Conservation (phyloP, 2,113 vertebrate species). For the Synodontis membranacea region DNA sequence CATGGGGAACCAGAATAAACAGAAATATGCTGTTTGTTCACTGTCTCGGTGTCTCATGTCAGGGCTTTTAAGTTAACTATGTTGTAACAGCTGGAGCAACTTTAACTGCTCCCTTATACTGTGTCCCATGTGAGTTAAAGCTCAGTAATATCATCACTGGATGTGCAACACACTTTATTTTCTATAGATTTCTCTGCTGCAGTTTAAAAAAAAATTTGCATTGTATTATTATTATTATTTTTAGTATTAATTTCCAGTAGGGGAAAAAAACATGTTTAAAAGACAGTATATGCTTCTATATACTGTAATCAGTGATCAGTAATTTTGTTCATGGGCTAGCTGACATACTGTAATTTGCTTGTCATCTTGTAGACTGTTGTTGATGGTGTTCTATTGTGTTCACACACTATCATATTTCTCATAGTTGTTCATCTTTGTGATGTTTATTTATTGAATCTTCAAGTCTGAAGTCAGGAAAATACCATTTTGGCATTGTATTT, state of each 20-base stretch:
- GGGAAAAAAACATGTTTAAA: neutral
- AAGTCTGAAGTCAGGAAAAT: neutral
- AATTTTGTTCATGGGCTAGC: neutral
- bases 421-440: neutral
- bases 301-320: neutral
- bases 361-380: neutral
- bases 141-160: neutral
- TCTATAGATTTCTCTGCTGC: neutral
- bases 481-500: neutral
- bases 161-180: neutral
- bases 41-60: constrained; percentile 2
- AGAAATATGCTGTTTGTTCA: constrained; percentile 12
- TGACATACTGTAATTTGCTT: neutral
- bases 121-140: neutral
- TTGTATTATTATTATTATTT: neutral
- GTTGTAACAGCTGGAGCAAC: constrained; percentile 25
- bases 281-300: neutral
- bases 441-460: neutral
- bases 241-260: neutral
- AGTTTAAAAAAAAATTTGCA: neutral
- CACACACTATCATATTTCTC: neutral
- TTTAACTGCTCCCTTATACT: neutral
- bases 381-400: neutral
- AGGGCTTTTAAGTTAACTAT: neutral
- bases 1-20: neutral